A percentile compares a stretch with the other conserved stretches of the same genome.
Conservation (phyloP, 2,888 invertebrate species). For the Dolichopus griseipennis region DNA sequence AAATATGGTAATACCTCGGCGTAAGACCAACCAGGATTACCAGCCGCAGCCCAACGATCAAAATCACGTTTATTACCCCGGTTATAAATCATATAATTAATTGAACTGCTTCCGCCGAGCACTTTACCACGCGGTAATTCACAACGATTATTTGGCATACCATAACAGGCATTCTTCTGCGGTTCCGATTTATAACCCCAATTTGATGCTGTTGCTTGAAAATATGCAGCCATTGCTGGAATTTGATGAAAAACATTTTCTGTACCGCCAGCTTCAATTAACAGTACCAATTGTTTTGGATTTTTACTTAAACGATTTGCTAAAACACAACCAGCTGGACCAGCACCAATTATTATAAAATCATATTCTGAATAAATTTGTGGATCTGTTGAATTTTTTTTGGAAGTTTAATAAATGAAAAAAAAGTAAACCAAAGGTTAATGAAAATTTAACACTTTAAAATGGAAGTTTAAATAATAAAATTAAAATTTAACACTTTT, state of each 20-base stretch:
- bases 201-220: constrained; percentile 48
- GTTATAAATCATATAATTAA: constrained; percentile 64
- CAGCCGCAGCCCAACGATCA: constrained; percentile 57
- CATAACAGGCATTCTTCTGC: constrained; percentile 52
- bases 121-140: constrained; percentile 50
- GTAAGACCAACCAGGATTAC: constrained; percentile 67
- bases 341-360: constrained; percentile 75
- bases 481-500: background rate
- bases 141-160: constrained; percentile 41
- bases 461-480: constrained; percentile 30
- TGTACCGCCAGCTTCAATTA: constrained; percentile 47
- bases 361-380: constrained; percentile 57
- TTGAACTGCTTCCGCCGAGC: constrained; percentile 51
- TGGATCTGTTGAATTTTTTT: constrained; percentile 72
- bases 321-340: constrained; percentile 61
- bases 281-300: constrained; percentile 43
- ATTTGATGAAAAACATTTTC: constrained; percentile 39
- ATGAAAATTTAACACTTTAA: too few species aligned
- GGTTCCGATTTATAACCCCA: constrained; percentile 64
- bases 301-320: constrained; percentile 43
- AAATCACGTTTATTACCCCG: constrained; percentile 65
- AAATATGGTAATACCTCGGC: constrained; percentile 53
- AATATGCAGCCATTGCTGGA: constrained; percentile 33
- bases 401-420: too few species aligned
- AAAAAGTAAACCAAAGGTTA: constrained; percentile 26